Evolutionary conservation across 2,888 invertebrate genomes (phyloP), one percentile per base, ranked within the genome.

Genomic region (Hirtodrosophila duncani): DNA sequence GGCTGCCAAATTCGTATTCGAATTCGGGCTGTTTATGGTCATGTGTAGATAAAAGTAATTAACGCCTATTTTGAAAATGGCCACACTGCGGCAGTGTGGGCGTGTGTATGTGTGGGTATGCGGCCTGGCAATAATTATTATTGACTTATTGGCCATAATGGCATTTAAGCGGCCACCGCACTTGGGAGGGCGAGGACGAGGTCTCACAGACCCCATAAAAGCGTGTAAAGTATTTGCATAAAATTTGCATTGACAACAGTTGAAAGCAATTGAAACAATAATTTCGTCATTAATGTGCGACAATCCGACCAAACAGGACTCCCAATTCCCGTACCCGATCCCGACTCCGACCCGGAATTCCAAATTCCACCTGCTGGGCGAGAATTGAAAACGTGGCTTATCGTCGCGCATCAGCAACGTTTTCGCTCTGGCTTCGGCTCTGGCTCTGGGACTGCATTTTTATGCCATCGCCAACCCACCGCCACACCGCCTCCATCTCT

Each of bases 211-310:
- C n/a, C n/a, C n/a, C n/a, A n/a, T n/a, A n/a, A n/a, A n/a, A 13
- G 55, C 52, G 37, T 45, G 52, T 57, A 67, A 71, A 68, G 67
- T 70, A 77, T 81, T 77, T 77, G 77, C 77, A 77, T 77, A 77
- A 81, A 77, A 81, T 77, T 77, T 79, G 79, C 77, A 77, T 81
- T 79, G 77, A 74, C 77, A 81, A 74, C 77, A 65, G 81, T 81
- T 77, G 77, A 77, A 77, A 77, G 75, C 81, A 81, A 81, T 81
- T 77, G 81, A 75, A 75, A 75, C 71, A 82, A 83, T 82, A 78
- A 83, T 81, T 81, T 83, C 62, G 69, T 75, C 82, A 78, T 83
- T 83, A 82, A 80, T 71, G 64, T 69, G 64, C 78, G 74, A 67
- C 70, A 71, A 71, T 72, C 64, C 68, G 13, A 43, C 27, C 18